These are phyloP conservation scores for Drosophila bifasciata DNA, from an alignment of 1,140 invertebrate genomes.

Conservation along the genomic window DNA sequence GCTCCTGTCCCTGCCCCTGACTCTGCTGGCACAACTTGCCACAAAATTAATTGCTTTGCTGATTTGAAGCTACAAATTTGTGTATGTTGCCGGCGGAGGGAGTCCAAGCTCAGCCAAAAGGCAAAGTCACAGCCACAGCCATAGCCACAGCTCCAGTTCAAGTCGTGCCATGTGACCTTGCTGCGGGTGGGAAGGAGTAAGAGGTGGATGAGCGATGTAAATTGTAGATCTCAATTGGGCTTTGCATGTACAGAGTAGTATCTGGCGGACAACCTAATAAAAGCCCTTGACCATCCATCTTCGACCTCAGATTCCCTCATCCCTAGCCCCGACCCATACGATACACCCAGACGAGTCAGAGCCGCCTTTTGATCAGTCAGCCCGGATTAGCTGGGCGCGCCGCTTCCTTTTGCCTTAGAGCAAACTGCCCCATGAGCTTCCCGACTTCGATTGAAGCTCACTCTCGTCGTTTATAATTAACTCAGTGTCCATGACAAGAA, in stretches of 20 bases:
- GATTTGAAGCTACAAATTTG: constrained; percentile 58
- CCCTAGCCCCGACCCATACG: not conserved
- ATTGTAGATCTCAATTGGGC: constrained; percentile 42
- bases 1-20: no score
- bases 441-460: constrained; percentile 54
- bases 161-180: no score
- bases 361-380: constrained; percentile 76
- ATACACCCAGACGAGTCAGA: constrained; percentile 6
- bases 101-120: constrained; percentile 1
- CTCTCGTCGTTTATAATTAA: constrained; percentile 80
- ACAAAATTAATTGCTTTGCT: constrained; percentile 73
- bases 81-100: constrained; percentile 13
- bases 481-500: constrained; percentile 58
- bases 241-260: constrained; percentile 26
- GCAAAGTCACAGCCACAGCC: no score
- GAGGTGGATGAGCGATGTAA: not conserved
- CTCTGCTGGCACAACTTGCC: constrained; percentile 22
- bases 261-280: constrained; percentile 40
- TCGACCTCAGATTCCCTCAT: not conserved
- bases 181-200: no score
- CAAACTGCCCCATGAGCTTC: no score
- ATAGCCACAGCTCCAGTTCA: no score
- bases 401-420: constrained; percentile 51
- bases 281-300: constrained; percentile 48
- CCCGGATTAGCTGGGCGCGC: constrained; percentile 62